Base-by-base conservation (phyloP, 2,797 vertebrate species). In the Bovichtus diacanthus region DNA sequence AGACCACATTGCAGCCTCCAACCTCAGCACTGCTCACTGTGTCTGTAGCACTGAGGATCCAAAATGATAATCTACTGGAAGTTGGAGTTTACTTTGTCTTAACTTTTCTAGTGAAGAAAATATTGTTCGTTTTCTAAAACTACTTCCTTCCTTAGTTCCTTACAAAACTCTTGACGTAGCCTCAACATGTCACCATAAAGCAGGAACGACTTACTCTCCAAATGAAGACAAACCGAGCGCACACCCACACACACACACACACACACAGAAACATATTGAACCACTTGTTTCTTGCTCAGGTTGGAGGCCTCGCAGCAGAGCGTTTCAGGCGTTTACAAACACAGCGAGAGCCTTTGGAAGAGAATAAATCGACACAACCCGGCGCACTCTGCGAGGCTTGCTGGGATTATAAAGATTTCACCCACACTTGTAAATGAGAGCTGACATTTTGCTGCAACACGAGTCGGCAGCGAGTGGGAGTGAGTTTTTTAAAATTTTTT, bases 401-500 rank as follows among this genome's bases (percentile, higher is more conserved):
- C 11, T 10, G 66, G 65, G 34, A 62, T 78, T 58, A 50, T 10
- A 60, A 41, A 75, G 66, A 66, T 65, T 77, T 81, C 63, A 70
- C 54, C 63, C 64, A 60, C 70, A 56, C 54, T 55, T 18, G 27
- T 46, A 75, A 65, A 74, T 5, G 25, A 70, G 60, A 3, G 9
- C 60, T 67, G 79, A 77, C 68, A 71, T 83, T 70, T 68, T 8
- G 1, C 19, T 65, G 59, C 59, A 85, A 76, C 70, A 55, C 10
- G 38, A 85, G 50, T 76, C 50, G 0, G 2, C 46, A 69, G 54
- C 15, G 39, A 77, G 81, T 77, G 70, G 81, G 81, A 86, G 80
- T 27, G 61, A 49, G 63, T 10, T 9, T 29, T 56, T 38, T 43
- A n/a, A n/a, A n/a, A 9, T 25, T 34, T 19, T 12, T 15, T 9